Evolutionary conservation across 1,140 invertebrate species (phyloP).

Genomic region (Arion vulgaris): DNA sequence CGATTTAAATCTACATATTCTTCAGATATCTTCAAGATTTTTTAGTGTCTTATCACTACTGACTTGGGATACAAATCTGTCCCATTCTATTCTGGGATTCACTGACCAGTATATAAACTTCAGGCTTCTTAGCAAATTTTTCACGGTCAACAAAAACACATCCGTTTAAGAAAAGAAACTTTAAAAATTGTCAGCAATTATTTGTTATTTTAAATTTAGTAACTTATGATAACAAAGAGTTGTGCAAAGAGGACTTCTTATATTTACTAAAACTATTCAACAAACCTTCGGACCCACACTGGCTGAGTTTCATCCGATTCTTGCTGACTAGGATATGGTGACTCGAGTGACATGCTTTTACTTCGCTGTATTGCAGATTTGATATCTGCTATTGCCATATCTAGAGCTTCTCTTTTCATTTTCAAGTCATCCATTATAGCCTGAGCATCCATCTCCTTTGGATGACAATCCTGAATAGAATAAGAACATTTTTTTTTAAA

Average conservation of each 20-base stretch:
- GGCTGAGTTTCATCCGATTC: constrained; percentile 59
- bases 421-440: constrained; percentile 68
- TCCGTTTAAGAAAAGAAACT: neutral
- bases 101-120: too few relatives aligned
- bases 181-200: too few relatives aligned
- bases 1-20: too few relatives aligned
- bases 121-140: too few relatives aligned
- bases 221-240: too few relatives aligned
- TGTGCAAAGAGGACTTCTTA: too few relatives aligned
- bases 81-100: too few relatives aligned
- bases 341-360: constrained; percentile 73
- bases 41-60: too few relatives aligned
- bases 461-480: constrained; percentile 8
- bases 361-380: constrained; percentile 84
- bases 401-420: constrained; percentile 74
- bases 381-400: constrained; percentile 87
- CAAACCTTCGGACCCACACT: constrained; percentile 72
- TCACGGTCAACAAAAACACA: neutral
- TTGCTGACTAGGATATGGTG: constrained; percentile 52
- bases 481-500: too few relatives aligned
- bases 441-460: constrained; percentile 64
- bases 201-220: too few relatives aligned
- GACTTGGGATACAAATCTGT: too few relatives aligned
- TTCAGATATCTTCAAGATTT: too few relatives aligned
- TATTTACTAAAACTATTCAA: neutral